A percentile compares a stretch with the other conserved stretches of the same genome.
phyloP scores from a whole-genome alignment of 1,140 invertebrate species.

The Zaprionus kolodkinae region DNA sequence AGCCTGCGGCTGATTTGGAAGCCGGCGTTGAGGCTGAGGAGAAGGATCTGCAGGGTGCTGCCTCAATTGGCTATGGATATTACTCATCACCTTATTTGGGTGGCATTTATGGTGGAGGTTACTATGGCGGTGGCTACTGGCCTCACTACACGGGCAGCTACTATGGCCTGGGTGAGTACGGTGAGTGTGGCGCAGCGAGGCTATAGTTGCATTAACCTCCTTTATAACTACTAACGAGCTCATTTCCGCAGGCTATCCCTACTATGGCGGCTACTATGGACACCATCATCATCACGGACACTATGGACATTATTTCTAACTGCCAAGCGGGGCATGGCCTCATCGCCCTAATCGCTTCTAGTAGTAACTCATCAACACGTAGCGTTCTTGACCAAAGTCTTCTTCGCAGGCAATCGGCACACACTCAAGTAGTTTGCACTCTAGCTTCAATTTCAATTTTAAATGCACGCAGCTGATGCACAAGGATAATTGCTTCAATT shows the following conservation, averaged over 20 bases:
- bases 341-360: conserved; percentile 19
- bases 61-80: conserved; percentile 75
- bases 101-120: conserved; percentile 64
- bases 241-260: conserved; percentile 69
- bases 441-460: conserved; percentile 41
- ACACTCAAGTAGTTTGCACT: conserved; percentile 48
- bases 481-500: conserved; percentile 79
- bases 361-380: conserved; percentile 36
- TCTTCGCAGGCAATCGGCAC: neutral
- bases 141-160: conserved; percentile 59
- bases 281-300: conserved; percentile 71
- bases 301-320: conserved; percentile 76
- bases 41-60: conserved; percentile 72
- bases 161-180: conserved; percentile 67
- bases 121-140: conserved; percentile 61
- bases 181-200: neutral
- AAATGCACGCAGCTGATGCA: conserved; percentile 34
- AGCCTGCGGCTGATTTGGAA: conserved; percentile 56
- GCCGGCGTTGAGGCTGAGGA: conserved; percentile 64
- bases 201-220: neutral
- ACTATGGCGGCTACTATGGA: conserved; percentile 81
- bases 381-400: conserved; percentile 58
- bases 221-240: too few species aligned
- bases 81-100: conserved; percentile 74
- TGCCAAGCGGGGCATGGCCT: conserved; percentile 6